A percentile compares a stretch with the other conserved stretches of the same genome.
These are phyloP conservation scores for Horisme vitalbata DNA, from an alignment of 2,888 invertebrate species.

Conservation along the genomic window DNA sequence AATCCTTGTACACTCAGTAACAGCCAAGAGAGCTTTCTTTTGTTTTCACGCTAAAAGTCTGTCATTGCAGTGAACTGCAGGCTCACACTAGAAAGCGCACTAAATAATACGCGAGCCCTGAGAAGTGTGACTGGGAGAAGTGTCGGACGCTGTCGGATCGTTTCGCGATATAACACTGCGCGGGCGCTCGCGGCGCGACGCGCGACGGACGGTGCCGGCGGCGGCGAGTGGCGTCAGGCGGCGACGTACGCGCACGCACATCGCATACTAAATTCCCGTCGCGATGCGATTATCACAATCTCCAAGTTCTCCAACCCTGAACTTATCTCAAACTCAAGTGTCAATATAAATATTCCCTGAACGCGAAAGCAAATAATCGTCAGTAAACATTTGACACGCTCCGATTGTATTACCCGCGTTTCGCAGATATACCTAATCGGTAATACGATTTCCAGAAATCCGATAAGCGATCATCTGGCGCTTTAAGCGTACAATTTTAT, in stretches of 20 bases:
- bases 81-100: slow-evolving; percentile 63
- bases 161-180: slow-evolving; percentile 51
- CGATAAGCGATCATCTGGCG: slow-evolving; percentile 45
- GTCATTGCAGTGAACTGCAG: slow-evolving; percentile 54
- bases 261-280: slow-evolving; percentile 75
- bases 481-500: slow-evolving; percentile 26
- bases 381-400: slow-evolving; percentile 38
- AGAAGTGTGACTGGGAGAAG: slow-evolving; percentile 57
- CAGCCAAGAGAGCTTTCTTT: slow-evolving; percentile 35
- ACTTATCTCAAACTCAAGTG: slow-evolving; percentile 63
- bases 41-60: slow-evolving; percentile 49
- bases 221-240: slow-evolving; percentile 65
- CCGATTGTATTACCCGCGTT: slow-evolving; percentile 59
- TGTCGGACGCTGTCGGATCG: slow-evolving; percentile 46
- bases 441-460: slow-evolving; percentile 51
- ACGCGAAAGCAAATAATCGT: slow-evolving; percentile 69
- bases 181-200: slow-evolving; percentile 36
- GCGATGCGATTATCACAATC: slow-evolving; percentile 68
- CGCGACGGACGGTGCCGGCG: slow-evolving; percentile 31
- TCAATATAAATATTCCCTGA: slow-evolving; percentile 56
- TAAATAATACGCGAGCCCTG: slow-evolving; percentile 60
- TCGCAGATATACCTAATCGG: slow-evolving; percentile 56
- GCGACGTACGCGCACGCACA: slow-evolving; percentile 71
- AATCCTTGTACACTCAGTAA: slow-evolving; percentile 41
- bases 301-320: slow-evolving; percentile 48